Percentiles rank a stretch among this genome's conserved stretches.
phyloP scores from a whole-genome alignment of 1,140 invertebrate species.

The Propsilocerus akamusi region DNA sequence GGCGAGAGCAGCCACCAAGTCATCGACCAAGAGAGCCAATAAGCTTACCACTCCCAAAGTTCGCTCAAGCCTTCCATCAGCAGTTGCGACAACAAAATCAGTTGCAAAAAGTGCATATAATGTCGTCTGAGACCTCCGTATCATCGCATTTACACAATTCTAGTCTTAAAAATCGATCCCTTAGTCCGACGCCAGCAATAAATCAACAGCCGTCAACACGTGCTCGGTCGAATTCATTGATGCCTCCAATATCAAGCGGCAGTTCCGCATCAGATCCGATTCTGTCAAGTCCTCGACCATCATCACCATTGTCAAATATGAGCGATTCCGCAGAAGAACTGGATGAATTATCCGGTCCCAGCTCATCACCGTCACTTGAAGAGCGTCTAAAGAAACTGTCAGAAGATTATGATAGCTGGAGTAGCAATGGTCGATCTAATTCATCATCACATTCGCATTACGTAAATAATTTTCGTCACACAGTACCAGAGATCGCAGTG shows the following conservation, averaged over 20 bases:
- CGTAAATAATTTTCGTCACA: neutral
- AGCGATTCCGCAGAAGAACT: slow-evolving; percentile 26
- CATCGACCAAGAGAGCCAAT: slow-evolving; percentile 48
- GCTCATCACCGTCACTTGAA: slow-evolving; percentile 48
- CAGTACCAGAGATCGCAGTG: neutral
- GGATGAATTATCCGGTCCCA: slow-evolving; percentile 25
- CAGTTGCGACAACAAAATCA: slow-evolving; percentile 15
- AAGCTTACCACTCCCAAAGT: slow-evolving; percentile 64
- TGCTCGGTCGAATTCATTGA: slow-evolving; percentile 7
- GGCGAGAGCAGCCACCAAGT: slow-evolving; percentile 29
- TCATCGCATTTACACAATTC: slow-evolving; percentile 12
- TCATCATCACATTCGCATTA: neutral
- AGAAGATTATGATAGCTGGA: slow-evolving; percentile 85
- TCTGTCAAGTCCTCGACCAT: slow-evolving; percentile 26
- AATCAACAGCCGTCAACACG: slow-evolving; percentile 6
- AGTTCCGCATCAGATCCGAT: slow-evolving; percentile 13
- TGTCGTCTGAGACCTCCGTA: neutral
- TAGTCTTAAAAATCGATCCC: slow-evolving; percentile 17
- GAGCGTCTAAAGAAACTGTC: slow-evolving; percentile 75
- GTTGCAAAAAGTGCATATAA: slow-evolving; percentile 12
- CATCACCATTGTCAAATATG: slow-evolving; percentile 36
- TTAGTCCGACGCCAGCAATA: slow-evolving; percentile 9
- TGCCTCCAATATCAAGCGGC: neutral
- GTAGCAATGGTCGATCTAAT: slow-evolving; percentile 34
- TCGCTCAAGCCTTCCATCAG: slow-evolving; percentile 52